A percentile compares a stretch with the other conserved stretches of the same genome.
Conservation (phyloP, 1,140 invertebrate genomes). For the Leptonema lineaticorne region DNA sequence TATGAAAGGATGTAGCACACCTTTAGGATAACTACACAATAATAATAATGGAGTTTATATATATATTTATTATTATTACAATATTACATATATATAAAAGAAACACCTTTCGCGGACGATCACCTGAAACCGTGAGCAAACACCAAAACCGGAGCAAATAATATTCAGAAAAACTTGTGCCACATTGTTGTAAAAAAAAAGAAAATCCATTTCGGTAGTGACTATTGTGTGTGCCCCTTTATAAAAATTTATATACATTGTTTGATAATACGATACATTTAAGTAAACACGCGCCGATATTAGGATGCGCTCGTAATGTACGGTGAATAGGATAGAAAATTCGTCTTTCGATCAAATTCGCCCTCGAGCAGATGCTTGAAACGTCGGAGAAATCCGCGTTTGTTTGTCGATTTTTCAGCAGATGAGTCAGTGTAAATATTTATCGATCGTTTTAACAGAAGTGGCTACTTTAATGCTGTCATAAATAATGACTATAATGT, state of each 20-base stretch:
- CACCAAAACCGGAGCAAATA: slow-evolving; percentile 22
- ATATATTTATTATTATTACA: too few relatives aligned
- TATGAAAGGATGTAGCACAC: neutral
- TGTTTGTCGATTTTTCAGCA: neutral
- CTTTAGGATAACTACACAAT: neutral
- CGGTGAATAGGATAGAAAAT: too few relatives aligned
- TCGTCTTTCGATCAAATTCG: too few relatives aligned
- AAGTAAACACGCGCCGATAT: neutral
- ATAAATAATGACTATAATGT: too few relatives aligned
- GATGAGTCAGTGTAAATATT: neutral
- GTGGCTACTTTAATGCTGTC: neutral
- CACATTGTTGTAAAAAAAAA: neutral
- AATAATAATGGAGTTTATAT: neutral
- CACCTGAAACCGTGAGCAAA: slow-evolving; percentile 22
- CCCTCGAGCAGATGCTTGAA: neutral
- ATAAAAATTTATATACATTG: slow-evolving; percentile 17
- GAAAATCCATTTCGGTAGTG: neutral
- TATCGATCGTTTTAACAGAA: neutral
- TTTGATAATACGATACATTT: slow-evolving; percentile 27
- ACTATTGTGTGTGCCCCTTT: neutral
- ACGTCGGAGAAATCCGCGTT: neutral
- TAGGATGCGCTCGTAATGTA: neutral
- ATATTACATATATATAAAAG: too few relatives aligned
- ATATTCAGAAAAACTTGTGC: neutral
- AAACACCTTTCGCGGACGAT: slow-evolving; percentile 1